Conservation (phyloP, 2,113 vertebrate genomes). For the Gymnorhina tibicen region DNA sequence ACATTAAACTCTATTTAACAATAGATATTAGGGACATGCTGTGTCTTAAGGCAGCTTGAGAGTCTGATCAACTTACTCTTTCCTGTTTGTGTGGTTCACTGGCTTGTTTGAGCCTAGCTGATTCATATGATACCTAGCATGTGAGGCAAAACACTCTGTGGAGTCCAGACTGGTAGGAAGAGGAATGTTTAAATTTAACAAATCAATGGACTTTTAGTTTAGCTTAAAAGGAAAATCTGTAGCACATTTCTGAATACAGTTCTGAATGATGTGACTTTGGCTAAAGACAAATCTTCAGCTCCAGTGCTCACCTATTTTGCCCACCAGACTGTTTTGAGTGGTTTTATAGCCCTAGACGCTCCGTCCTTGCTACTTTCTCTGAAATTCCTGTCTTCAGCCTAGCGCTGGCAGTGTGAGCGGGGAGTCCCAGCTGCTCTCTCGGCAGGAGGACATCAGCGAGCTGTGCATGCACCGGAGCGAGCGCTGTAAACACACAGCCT, state of each 20-base stretch:
- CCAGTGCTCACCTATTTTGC: neutral
- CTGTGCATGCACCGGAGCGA: neutral
- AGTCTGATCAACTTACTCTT: neutral
- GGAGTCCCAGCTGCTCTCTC: neutral
- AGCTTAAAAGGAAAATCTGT: neutral
- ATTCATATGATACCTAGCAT: neutral
- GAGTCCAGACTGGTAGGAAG: neutral
- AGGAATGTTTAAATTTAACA: neutral
- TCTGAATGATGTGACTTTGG: rapidly evolving
- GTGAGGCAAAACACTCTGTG: neutral
- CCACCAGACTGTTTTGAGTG: neutral
- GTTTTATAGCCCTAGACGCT: neutral
- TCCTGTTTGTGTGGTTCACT: neutral
- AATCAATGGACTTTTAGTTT: neutral
- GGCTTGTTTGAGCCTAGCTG: neutral
- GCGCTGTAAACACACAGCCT: neutral
- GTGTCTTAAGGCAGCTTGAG: neutral
- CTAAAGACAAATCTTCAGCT: neutral
- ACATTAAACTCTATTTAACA: neutral
- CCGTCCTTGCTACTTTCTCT: neutral
- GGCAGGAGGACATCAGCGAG: neutral
- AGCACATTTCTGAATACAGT: neutral
- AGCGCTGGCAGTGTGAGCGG: neutral
- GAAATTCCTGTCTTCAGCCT: neutral
- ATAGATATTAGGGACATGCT: neutral